Conservation (phyloP, 2,113 vertebrate species). For the Eublepharis macularius region DNA sequence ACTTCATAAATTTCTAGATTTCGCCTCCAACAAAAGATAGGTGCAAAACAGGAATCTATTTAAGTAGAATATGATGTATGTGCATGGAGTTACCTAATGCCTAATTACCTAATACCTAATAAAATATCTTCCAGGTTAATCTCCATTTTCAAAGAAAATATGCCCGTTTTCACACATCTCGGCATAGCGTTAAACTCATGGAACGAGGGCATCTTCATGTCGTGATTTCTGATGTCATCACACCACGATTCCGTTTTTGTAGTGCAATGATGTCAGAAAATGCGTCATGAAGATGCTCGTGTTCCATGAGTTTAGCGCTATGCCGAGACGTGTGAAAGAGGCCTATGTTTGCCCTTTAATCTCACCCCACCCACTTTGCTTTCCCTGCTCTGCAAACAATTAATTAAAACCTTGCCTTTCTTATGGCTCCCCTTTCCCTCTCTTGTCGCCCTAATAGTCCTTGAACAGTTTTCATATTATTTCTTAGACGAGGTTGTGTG, state of each 20-base stretch:
- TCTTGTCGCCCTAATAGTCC: neutral
- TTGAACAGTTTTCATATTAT: constrained; percentile 5
- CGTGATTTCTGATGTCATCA: too few species aligned
- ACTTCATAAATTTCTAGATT: neutral
- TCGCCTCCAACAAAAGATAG: neutral
- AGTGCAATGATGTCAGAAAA: too few species aligned
- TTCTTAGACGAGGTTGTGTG: neutral
- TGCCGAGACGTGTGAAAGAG: too few species aligned
- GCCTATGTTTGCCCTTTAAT: neutral
- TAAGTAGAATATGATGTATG: neutral
- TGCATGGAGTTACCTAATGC: neutral
- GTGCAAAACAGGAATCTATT: neutral
- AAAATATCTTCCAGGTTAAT: neutral
- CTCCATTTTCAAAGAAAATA: neutral
- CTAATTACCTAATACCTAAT: too few species aligned
- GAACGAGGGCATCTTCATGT: too few species aligned
- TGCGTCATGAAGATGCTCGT: too few species aligned
- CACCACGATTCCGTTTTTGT: too few species aligned
- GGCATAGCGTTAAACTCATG: too few species aligned
- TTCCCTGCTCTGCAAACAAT: neutral
- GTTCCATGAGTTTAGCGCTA: too few species aligned
- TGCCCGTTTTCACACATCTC: too few species aligned
- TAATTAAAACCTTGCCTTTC: neutral
- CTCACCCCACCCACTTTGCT: neutral
- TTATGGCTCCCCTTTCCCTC: neutral